These are phyloP conservation scores for Macrostomum lignano DNA, from an alignment of 1,140 invertebrate species.

Conservation along the genomic window DNA sequence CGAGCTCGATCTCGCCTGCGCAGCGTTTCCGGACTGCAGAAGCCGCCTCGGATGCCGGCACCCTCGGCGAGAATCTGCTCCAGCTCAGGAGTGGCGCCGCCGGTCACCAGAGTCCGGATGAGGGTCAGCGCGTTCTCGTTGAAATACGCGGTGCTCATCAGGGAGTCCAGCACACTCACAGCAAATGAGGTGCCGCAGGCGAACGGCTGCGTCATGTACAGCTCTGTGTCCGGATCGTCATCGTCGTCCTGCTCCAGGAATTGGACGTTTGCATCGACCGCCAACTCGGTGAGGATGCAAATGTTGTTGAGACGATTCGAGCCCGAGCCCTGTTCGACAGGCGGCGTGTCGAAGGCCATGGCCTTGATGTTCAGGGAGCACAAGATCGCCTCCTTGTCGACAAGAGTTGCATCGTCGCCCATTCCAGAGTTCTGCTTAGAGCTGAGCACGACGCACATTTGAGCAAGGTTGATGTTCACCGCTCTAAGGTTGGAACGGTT, in stretches of 20 bases:
- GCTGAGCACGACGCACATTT: constrained; percentile 80
- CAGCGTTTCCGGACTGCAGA: no score
- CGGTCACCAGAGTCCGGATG: constrained; percentile 86
- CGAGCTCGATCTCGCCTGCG: no score
- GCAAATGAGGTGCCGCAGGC: constrained; percentile 93
- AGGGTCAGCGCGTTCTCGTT: constrained; percentile 39
- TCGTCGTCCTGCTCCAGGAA: constrained; percentile 91
- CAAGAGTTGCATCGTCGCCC: constrained; percentile 37
- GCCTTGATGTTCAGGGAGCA: constrained; percentile 94
- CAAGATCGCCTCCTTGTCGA: constrained; percentile 90
- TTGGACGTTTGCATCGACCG: constrained; percentile 47
- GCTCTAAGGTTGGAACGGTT: constrained; percentile 79
- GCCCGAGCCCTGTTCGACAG: no score
- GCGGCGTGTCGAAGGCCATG: constrained; percentile 91
- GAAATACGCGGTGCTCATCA: constrained; percentile 70
- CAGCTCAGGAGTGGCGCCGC: constrained; percentile 87
- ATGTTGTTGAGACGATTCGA: no score
- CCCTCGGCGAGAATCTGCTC: constrained; percentile 93
- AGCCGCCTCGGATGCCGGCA: constrained; percentile 50
- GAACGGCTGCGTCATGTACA: constrained; percentile 91
- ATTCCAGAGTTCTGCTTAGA: constrained; percentile 48
- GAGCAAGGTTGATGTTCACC: constrained; percentile 88
- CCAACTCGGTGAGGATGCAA: not conserved
- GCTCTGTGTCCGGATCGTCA: constrained; percentile 83
- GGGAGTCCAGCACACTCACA: constrained; percentile 80